phyloP scores from a whole-genome alignment of 2,797 vertebrate genomes.

The Streptopelia turtur region DNA sequence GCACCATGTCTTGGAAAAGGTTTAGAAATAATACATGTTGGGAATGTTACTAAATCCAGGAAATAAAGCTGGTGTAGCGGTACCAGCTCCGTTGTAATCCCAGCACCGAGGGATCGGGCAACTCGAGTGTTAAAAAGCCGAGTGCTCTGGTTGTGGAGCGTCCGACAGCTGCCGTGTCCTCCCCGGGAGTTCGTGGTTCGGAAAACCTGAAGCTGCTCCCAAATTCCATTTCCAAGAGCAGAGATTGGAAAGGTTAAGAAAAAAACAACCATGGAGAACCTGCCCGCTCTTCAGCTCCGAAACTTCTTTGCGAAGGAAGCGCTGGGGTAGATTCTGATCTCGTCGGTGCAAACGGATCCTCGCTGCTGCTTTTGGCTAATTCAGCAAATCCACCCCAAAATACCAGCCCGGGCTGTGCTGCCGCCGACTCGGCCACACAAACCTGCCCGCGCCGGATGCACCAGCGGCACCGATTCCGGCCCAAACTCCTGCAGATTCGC shows the following conservation, averaged over 20 bases:
- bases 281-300: background rate
- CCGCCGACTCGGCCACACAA: background rate
- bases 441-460: background rate
- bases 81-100: background rate
- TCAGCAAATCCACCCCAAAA: background rate
- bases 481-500: background rate
- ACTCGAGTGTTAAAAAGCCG: constrained; percentile 11
- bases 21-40: constrained; percentile 37
- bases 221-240: background rate
- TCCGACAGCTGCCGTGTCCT: background rate
- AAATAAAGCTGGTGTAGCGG: constrained; percentile 45
- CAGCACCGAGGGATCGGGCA: constrained; percentile 56
- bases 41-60: constrained; percentile 53
- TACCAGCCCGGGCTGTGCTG: background rate
- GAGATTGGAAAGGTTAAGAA: background rate
- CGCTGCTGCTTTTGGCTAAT: background rate
- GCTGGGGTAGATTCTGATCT: background rate
- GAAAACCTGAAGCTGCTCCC: background rate
- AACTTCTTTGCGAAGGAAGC: background rate
- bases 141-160: background rate
- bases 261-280: background rate
- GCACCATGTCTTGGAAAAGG: constrained; percentile 44
- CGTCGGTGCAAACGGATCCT: background rate
- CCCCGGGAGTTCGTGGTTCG: constrained; percentile 24
- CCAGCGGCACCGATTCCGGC: background rate